Base-by-base conservation (phyloP, 2,888 invertebrate genomes). In the Spodoptera picta region DNA sequence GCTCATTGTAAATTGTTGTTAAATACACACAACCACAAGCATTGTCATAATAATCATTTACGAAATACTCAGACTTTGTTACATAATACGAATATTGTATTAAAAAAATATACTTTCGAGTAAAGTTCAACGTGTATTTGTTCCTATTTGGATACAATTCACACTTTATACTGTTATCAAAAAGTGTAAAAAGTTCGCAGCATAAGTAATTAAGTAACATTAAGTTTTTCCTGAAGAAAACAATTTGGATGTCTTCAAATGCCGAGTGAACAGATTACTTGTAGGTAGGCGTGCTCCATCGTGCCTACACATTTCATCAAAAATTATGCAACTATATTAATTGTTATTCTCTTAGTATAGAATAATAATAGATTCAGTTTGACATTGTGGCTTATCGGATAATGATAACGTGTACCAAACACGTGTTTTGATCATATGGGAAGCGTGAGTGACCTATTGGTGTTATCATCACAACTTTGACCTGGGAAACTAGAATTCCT, bases 361-460 rank as follows among this genome's bases (percentile, higher is more conserved):
- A 23, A 46, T 23, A 71, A 53, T 56, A 59, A 59, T 59, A 73
- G 27, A 60, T 48, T 31, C 19, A 46, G 12, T 51, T 42, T 59
- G 69, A 69, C 60, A 64, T 52, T 60, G 57, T 41, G 48, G 48
- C 43, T 73, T 69, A 68, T 73, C 73, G 23, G n/a, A 44, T 44
- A 49, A 42, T 49, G 64, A 73, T 69, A 69, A 57, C 23, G 46
- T 63, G 63, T 27, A 69, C 27, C 52, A 5, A 44, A 14, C 73
- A 72, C 73, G 60, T 72, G 72, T 72, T 69, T 48, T 7, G 11
- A 50, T 14, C 57, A 49, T 23, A 41, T 23, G 14, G 7, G 44
- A 44, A 44, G 14, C 69, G 45, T 57, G 49, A 54, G n/a, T 54
- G 52, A 53, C 56, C 41, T 55, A 19, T 43, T 23, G 4, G 9